Conservation (phyloP, 2,113 vertebrate genomes). For the Sigmodon hispidus region DNA sequence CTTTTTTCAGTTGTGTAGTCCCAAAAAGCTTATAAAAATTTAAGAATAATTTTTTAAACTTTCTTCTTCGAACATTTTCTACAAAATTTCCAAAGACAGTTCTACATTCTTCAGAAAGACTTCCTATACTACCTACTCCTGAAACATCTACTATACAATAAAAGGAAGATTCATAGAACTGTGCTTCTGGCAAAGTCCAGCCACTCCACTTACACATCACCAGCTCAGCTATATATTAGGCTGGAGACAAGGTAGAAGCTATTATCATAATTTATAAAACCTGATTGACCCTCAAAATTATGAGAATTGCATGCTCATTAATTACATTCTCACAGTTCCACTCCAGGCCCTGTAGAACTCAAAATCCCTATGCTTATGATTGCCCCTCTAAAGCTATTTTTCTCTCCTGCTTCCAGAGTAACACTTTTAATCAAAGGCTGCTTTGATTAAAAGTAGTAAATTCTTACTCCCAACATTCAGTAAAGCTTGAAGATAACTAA, state of each 20-base stretch:
- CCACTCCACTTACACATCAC: neutral
- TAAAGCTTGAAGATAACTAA: neutral
- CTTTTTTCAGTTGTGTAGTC: neutral
- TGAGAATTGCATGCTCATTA: neutral
- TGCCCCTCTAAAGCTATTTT: neutral
- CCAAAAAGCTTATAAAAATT: neutral
- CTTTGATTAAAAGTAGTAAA: no score
- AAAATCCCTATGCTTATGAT: neutral
- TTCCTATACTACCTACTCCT: neutral
- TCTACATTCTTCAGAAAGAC: neutral
- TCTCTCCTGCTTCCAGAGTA: neutral
- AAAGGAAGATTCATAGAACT: neutral
- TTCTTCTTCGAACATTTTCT: conserved; percentile 3
- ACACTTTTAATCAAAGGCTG: neutral
- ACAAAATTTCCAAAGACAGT: neutral
- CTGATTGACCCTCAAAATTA: neutral
- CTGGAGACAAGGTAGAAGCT: neutral
- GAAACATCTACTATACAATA: neutral
- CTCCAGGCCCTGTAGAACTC: neutral
- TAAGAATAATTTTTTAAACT: neutral
- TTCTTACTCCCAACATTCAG: neutral
- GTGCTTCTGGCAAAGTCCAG: neutral
- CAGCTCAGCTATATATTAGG: neutral
- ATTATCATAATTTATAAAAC: neutral
- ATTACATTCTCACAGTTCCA: no score